A percentile compares a stretch with the other conserved stretches of the same genome.
Evolutionary conservation across 2,888 invertebrate species (phyloP).

Genomic region (Oxytorus armatus): DNA sequence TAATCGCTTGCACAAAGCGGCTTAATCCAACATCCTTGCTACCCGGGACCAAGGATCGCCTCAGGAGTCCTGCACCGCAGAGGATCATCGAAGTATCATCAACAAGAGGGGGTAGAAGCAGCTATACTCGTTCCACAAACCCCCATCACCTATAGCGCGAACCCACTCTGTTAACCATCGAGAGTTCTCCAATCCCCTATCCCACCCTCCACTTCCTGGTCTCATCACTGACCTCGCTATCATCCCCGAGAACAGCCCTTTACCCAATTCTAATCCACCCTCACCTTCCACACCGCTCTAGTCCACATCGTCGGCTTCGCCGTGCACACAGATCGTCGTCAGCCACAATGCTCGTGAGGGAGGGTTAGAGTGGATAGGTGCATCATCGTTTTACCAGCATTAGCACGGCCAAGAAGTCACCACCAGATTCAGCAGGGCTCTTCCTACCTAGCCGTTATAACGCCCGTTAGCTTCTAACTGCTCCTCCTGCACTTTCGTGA

Average conservation of each 20-base stretch:
- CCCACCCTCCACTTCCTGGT: constrained; percentile 31
- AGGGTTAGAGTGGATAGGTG: constrained; percentile 5
- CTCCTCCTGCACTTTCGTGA: constrained; percentile 45
- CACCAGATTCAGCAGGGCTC: constrained; percentile 4
- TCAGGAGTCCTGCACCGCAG: constrained; percentile 29
- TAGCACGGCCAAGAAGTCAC: constrained; percentile 3
- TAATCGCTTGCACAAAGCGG: constrained; percentile 80
- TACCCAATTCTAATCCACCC: background rate
- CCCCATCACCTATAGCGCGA: constrained; percentile 23
- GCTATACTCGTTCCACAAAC: too few relatives aligned
- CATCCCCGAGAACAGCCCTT: constrained; percentile 27
- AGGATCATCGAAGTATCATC: constrained; percentile 47
- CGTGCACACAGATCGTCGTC: constrained; percentile 46
- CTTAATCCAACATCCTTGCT: constrained; percentile 71
- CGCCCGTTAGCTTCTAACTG: constrained; percentile 34
- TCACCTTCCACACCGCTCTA: too few relatives aligned
- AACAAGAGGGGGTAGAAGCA: constrained; percentile 4
- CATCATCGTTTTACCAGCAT: constrained; percentile 24
- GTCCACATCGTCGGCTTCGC: too few relatives aligned
- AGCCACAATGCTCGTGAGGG: constrained; percentile 20
- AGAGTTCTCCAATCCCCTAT: constrained; percentile 11
- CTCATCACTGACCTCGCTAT: constrained; percentile 42
- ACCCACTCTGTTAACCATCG: constrained; percentile 48
- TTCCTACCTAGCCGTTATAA: constrained; percentile 1
- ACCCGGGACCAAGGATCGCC: constrained; percentile 20